Percentiles rank a stretch among this genome's conserved stretches.
phyloP scores from a whole-genome alignment of 30 jellyfish, hydroid and myxozoan genomes.

The Hydra vulgaris region DNA sequence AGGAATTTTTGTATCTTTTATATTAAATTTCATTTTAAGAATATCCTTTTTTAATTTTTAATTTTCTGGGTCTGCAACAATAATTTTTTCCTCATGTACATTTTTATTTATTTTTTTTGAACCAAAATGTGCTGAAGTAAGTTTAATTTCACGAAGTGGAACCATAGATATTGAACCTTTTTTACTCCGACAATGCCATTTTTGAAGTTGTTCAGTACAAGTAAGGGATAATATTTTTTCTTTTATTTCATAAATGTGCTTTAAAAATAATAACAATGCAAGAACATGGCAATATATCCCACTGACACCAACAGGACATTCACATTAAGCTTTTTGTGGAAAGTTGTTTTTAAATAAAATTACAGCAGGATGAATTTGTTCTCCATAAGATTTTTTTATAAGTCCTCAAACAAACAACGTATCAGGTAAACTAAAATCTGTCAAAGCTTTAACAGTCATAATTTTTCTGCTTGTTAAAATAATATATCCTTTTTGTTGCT shows the following conservation, averaged over 20 bases:
- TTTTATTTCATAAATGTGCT: conserved; percentile 7
- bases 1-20: conserved; percentile 4
- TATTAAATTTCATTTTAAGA: not conserved
- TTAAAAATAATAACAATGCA: conserved; percentile 1
- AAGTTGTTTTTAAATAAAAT: conserved; percentile 8
- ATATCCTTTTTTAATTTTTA: conserved; percentile 15
- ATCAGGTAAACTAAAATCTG: conserved; percentile 1
- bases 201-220: conserved; percentile 14
- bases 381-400: conserved; percentile 26
- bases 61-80: conserved; percentile 21
- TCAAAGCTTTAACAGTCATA: conserved; percentile 5
- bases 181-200: conserved; percentile 23
- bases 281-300: conserved; percentile 17
- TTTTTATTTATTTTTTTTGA: not conserved
- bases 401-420: conserved; percentile 19
- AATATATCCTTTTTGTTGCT: conserved; percentile 25
- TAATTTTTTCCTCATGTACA: conserved; percentile 4
- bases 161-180: conserved; percentile 34
- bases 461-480: conserved; percentile 24
- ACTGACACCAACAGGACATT: conserved; percentile 36
- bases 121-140: conserved; percentile 11
- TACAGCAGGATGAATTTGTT: conserved; percentile 9
- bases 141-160: conserved; percentile 23
- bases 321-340: conserved; percentile 26
- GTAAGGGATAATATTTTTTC: conserved; percentile 21